Evolutionary conservation across 1,140 invertebrate species (phyloP), one percentile per base, ranked within the genome.

Genomic region (Apis cerana): DNA sequence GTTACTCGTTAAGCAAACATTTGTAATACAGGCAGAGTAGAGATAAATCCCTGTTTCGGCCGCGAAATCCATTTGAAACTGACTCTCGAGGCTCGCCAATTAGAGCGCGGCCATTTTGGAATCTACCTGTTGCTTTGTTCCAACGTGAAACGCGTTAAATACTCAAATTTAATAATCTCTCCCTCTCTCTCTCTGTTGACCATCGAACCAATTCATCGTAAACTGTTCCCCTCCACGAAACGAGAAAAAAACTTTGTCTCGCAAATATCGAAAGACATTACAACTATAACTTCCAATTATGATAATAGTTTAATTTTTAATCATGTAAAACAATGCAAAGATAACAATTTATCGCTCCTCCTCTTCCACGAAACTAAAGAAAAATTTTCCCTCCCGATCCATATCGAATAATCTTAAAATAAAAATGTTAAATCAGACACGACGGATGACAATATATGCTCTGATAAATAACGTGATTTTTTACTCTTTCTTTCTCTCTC

Each of bases 61-160:
- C 11, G 33, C 70, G 54, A 43, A 58, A 33, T 19, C 9, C 7
- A 27, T 43, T 72, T 27, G 54, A 27, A 33, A 71, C 2, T 8
- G 2, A 17, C 4, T 33, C n/a, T 27, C 9, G 23, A 23, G 17
- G 23, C 52, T 19, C 10, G 17, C 70, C 54, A 72, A 72, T 72
- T 58, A 33, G 52, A 33, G 52, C 70, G 70, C 19, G 67, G 21
- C 1, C n/a, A 23, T 69, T 52, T 52, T 50, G 12, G n/a, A 23
- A 48, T 8, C 21, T 72, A 58, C 70, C 70, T 72, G 70, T 72
- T 72, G 70, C 54, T 72, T 58, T 54, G 70, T 69, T 69, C n/a
- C 67, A n/a, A 13, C 23, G 17, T 9, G 27, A 21, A n/a, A 68
- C 67, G 13, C 48, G 48, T 69, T 69, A 69, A 69, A 23, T 23